Evolutionary conservation across 2,113 vertebrate species (phyloP).

Genomic region (Pterocles gutturalis): DNA sequence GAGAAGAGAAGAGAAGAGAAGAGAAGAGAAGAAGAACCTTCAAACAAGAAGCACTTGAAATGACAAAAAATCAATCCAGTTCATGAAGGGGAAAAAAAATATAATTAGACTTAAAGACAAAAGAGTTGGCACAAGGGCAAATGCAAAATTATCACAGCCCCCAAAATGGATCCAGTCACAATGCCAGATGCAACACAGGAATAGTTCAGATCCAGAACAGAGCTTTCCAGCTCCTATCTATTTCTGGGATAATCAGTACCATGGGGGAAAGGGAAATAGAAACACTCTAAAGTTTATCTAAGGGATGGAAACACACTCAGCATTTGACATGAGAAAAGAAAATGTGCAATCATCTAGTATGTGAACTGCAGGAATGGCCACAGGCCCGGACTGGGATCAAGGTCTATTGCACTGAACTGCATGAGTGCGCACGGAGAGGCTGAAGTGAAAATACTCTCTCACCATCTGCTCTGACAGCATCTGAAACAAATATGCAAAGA

Average conservation of each 20-base stretch:
- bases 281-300: slow-evolving; percentile 19
- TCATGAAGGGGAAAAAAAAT: not conserved
- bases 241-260: slow-evolving; percentile 55
- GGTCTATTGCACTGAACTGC: not conserved
- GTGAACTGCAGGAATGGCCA: not conserved
- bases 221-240: slow-evolving; percentile 15
- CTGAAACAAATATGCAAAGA: not conserved
- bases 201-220: slow-evolving; percentile 7
- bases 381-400: not conserved
- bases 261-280: slow-evolving; percentile 36
- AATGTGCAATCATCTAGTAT: not conserved
- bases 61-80: not conserved
- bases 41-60: not conserved
- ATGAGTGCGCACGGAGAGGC: not conserved
- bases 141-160: not conserved
- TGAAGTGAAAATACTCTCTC: not conserved
- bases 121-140: slow-evolving; percentile 4
- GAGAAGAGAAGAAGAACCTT: not conserved
- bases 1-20: too few species aligned
- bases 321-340: not conserved
- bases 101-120: not conserved
- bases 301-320: slow-evolving; percentile 29
- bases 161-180: slow-evolving; percentile 5
- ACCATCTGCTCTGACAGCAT: not conserved
- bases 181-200: slow-evolving; percentile 21